phyloP scores from a whole-genome alignment of 1,140 invertebrate species.

The Lasioglossum albipes region DNA sequence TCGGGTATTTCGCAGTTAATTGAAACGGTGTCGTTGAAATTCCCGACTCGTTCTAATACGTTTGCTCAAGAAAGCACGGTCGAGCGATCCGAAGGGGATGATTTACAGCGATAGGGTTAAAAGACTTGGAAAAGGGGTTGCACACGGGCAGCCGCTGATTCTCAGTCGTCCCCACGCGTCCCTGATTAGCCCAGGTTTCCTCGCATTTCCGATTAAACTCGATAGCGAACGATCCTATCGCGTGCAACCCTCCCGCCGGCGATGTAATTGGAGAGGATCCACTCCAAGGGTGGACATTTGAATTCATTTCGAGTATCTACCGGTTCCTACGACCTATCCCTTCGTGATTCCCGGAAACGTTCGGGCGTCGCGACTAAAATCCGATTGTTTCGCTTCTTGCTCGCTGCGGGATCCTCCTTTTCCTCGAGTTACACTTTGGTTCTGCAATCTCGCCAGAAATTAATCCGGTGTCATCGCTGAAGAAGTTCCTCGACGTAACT shows the following conservation, averaged over 20 bases:
- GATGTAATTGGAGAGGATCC: constrained; percentile 67
- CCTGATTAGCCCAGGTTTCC: constrained; percentile 63
- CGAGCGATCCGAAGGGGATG: background rate
- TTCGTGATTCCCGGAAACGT: constrained; percentile 41
- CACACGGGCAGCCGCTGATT: constrained; percentile 15
- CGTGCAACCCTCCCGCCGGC: constrained; percentile 54
- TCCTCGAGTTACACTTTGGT: background rate
- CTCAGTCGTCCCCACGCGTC: constrained; percentile 49
- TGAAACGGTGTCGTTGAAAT: too few species aligned
- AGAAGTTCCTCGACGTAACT: too few species aligned
- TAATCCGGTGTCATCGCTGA: too few species aligned
- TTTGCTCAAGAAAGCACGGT: background rate
- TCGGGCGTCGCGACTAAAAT: background rate
- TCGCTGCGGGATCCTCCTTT: background rate
- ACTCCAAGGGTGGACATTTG: constrained; percentile 68
- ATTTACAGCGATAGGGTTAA: constrained; percentile 10
- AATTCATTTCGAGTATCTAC: constrained; percentile 60
- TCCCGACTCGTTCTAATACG: background rate
- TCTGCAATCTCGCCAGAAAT: background rate
- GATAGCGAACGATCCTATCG: constrained; percentile 72
- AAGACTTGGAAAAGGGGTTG: constrained; percentile 23
- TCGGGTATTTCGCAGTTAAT: too few species aligned
- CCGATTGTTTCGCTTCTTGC: constrained; percentile 10
- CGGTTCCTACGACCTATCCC: constrained; percentile 27
- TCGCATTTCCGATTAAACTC: constrained; percentile 66